These are phyloP conservation scores for Tetranychus cinnabarinus DNA, from an alignment of 1,140 invertebrate species.

Conservation along the genomic window DNA sequence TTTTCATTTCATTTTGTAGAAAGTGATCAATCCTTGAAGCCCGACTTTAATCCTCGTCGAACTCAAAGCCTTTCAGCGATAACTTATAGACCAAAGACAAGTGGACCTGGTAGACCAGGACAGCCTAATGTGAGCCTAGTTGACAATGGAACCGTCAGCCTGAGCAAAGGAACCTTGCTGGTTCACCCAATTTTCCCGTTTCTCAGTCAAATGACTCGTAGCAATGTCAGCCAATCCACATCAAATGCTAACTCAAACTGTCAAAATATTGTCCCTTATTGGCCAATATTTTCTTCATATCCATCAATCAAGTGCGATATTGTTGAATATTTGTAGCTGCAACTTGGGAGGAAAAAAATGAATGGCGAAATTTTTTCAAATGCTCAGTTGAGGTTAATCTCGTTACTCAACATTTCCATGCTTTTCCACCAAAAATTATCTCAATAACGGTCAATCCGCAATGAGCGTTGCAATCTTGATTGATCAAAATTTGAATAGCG, in stretches of 20 bases:
- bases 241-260: background rate
- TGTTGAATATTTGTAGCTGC: slow-evolving; percentile 57
- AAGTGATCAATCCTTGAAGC: background rate
- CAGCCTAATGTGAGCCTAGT: background rate
- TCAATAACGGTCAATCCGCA: too few species aligned
- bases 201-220: too few species aligned
- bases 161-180: too few species aligned
- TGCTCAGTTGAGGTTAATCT: too few species aligned
- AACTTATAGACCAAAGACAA: background rate
- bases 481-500: too few species aligned
- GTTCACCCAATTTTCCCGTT: too few species aligned
- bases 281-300: slow-evolving; percentile 55
- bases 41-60: background rate
- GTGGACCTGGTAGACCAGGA: background rate
- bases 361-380: too few species aligned
- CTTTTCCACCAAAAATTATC: too few species aligned
- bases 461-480: too few species aligned
- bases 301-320: slow-evolving; percentile 87
- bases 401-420: too few species aligned
- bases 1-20: background rate
- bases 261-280: background rate
- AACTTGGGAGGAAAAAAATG: background rate
- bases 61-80: background rate
- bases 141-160: background rate
- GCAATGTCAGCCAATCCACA: too few species aligned